Percentiles rank a stretch among this genome's conserved stretches.
Conservation (phyloP, 2,888 invertebrate genomes). For the Smittia sp. region DNA sequence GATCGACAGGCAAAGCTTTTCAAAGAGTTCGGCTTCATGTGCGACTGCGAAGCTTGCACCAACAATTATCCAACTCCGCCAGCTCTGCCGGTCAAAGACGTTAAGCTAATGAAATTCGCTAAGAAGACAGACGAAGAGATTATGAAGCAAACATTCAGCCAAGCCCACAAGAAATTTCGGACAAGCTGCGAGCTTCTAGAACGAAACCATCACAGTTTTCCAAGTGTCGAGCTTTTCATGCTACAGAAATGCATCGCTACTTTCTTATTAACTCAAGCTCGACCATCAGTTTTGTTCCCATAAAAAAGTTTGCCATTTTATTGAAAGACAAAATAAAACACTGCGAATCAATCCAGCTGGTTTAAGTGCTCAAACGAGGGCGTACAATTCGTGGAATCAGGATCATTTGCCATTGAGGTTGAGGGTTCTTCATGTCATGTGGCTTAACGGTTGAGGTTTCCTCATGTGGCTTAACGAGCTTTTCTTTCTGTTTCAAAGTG, state of each 20-base stretch:
- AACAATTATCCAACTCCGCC: conserved; percentile 64
- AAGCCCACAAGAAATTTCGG: neutral
- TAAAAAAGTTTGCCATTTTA: no score
- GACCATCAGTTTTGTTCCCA: neutral
- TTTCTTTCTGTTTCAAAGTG: neutral
- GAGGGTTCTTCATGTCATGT: no score
- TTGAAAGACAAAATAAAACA: no score
- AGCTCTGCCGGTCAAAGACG: neutral
- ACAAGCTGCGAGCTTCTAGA: neutral
- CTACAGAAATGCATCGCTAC: neutral
- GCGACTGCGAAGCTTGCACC: conserved; percentile 72
- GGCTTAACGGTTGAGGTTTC: no score
- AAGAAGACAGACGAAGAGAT: conserved; percentile 11
- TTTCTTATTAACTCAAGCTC: neutral
- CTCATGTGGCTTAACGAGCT: no score
- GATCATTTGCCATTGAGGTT: no score
- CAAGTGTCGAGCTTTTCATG: neutral
- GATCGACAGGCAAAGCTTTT: conserved; percentile 56
- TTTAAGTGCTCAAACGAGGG: no score
- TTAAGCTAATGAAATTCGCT: conserved; percentile 4
- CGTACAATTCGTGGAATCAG: no score
- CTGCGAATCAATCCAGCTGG: no score
- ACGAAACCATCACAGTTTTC: neutral
- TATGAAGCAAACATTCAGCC: neutral
- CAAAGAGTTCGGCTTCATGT: conserved; percentile 77